phyloP scores from a whole-genome alignment of 2,113 vertebrate genomes.

The Rattus rattus region DNA sequence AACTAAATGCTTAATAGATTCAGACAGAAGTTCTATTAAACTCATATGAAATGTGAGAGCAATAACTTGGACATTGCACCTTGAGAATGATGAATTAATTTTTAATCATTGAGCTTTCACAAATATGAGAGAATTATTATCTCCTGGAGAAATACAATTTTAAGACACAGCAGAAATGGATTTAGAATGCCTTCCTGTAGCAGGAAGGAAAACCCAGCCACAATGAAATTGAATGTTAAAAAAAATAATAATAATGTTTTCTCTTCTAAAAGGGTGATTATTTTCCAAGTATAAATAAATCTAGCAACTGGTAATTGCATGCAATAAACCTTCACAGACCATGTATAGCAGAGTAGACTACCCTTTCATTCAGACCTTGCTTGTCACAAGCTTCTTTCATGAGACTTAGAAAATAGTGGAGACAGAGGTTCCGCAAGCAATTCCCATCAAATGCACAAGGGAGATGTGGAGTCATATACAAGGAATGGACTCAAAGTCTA shows the following conservation, averaged over 20 bases:
- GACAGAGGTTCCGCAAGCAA: not conserved
- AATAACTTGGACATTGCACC: conserved; percentile 43
- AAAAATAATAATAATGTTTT: not conserved
- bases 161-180: conserved; percentile 54
- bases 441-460: not conserved
- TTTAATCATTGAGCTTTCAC: conserved; percentile 65
- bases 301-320: conserved; percentile 44
- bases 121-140: conserved; percentile 56
- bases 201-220: not conserved
- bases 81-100: conserved; percentile 63
- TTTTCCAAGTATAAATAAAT: conserved; percentile 45
- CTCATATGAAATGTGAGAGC: conserved; percentile 47
- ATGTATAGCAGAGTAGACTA: not conserved
- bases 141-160: not conserved
- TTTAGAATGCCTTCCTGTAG: not conserved
- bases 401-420: not conserved
- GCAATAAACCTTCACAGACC: not conserved
- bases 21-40: conserved; percentile 49
- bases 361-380: not conserved
- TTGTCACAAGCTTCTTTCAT: not conserved
- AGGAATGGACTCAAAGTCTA: not conserved
- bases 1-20: conserved; percentile 57
- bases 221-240: not conserved
- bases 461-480: not conserved
- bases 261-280: not conserved